phyloP scores from a whole-genome alignment of 2,113 vertebrate genomes.

The Labeo catla region DNA sequence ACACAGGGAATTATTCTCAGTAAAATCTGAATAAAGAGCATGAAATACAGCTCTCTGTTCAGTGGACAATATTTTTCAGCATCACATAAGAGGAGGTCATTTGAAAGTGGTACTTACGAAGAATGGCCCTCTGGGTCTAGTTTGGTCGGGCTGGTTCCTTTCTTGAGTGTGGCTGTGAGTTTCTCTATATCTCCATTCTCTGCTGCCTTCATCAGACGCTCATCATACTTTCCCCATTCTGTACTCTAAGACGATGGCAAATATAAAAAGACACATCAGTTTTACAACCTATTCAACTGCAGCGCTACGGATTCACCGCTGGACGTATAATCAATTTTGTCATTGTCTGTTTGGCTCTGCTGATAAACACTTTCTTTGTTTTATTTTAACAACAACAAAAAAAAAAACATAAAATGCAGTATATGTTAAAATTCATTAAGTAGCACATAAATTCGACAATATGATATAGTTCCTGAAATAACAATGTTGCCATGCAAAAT shows the following conservation, averaged over 20 bases:
- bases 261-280: background rate
- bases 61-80: background rate
- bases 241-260: conserved; percentile 72
- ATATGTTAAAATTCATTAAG: background rate
- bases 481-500: background rate
- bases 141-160: conserved; percentile 89
- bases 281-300: background rate
- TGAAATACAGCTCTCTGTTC: background rate
- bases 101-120: conserved; percentile 82
- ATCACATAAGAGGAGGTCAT: background rate
- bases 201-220: conserved; percentile 95
- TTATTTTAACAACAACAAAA: background rate
- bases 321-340: background rate
- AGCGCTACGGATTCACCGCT: background rate
- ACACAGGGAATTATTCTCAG: background rate
- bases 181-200: conserved; percentile 93
- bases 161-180: conserved; percentile 89
- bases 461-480: background rate
- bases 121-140: conserved; percentile 92
- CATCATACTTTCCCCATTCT: conserved; percentile 98
- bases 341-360: background rate
- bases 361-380: background rate
- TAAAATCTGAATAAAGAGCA: background rate
- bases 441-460: background rate
- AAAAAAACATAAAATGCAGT: too few species aligned